These are phyloP conservation scores for Clamator glandarius DNA, from an alignment of 2,797 vertebrate species.

Conservation along the genomic window DNA sequence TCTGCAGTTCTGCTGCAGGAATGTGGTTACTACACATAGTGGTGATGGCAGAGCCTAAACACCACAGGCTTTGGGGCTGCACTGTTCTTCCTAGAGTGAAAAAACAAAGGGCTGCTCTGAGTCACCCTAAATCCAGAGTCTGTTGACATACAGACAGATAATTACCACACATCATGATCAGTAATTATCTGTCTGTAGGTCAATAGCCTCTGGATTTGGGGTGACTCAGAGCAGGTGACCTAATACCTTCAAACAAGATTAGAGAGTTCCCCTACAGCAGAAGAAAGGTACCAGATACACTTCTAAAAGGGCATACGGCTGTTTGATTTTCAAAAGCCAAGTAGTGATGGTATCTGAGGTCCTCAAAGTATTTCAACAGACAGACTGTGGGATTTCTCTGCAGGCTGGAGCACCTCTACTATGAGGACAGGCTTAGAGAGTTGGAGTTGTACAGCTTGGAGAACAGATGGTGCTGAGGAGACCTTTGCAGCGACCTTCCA, in stretches of 20 bases:
- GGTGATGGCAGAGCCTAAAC: neutral
- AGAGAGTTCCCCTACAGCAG: neutral
- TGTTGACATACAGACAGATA: neutral
- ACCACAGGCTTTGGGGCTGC: neutral
- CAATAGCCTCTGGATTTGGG: too few species aligned
- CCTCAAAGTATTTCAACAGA: neutral
- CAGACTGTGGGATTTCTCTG: too few species aligned
- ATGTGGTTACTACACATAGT: neutral
- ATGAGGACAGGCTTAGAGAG: too few species aligned
- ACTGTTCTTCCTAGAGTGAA: neutral
- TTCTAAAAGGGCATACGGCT: neutral
- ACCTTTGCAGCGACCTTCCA: too few species aligned
- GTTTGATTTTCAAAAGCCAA: neutral
- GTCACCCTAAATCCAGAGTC: neutral
- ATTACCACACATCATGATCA: too few species aligned
- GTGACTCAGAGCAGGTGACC: neutral
- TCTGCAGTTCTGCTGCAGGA: neutral
- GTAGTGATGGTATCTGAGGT: rapidly evolving
- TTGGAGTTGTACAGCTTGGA: too few species aligned
- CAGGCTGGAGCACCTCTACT: too few species aligned
- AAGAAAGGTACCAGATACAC: neutral
- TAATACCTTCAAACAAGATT: rapidly evolving
- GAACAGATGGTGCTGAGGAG: too few species aligned
- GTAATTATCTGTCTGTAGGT: too few species aligned
- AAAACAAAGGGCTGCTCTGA: neutral